Evolutionary conservation across 2,888 invertebrate species (phyloP).

Genomic region (Microctonus aethiopoides): DNA sequence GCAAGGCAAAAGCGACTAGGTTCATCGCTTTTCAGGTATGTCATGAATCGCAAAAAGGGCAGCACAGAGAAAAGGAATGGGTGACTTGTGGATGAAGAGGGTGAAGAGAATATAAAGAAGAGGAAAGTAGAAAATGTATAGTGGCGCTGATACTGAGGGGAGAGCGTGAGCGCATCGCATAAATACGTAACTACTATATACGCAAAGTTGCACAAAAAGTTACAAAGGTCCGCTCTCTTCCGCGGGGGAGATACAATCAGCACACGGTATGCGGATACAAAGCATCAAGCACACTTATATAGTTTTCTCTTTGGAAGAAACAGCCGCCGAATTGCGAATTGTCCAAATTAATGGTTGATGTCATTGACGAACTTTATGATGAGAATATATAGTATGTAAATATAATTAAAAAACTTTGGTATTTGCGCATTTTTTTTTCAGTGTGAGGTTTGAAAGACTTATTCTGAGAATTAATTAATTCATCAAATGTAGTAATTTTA

Average conservation of each 20-base stretch:
- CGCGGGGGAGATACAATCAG: slow-evolving; percentile 60
- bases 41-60: slow-evolving; percentile 29
- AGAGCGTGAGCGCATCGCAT: slow-evolving; percentile 53
- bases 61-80: slow-evolving; percentile 28
- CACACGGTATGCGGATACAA: slow-evolving; percentile 63
- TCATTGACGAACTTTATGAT: slow-evolving; percentile 12
- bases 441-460: too few relatives aligned
- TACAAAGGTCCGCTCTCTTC: slow-evolving; percentile 60
- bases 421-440: too few relatives aligned
- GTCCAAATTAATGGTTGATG: slow-evolving; percentile 12
- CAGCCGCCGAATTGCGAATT: neutral
- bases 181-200: slow-evolving; percentile 55
- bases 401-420: too few relatives aligned
- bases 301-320: slow-evolving; percentile 25
- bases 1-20: slow-evolving; percentile 30
- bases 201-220: slow-evolving; percentile 55
- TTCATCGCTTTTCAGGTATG: slow-evolving; percentile 38
- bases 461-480: too few relatives aligned
- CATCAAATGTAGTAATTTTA: too few relatives aligned
- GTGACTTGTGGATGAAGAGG: slow-evolving; percentile 33
- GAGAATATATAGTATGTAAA: neutral
- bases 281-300: slow-evolving; percentile 54
- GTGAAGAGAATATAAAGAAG: slow-evolving; percentile 37
- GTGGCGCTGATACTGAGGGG: slow-evolving; percentile 26
- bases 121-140: slow-evolving; percentile 32